Conservation (phyloP, 1,140 invertebrate genomes). For the Pinna nobilis region DNA sequence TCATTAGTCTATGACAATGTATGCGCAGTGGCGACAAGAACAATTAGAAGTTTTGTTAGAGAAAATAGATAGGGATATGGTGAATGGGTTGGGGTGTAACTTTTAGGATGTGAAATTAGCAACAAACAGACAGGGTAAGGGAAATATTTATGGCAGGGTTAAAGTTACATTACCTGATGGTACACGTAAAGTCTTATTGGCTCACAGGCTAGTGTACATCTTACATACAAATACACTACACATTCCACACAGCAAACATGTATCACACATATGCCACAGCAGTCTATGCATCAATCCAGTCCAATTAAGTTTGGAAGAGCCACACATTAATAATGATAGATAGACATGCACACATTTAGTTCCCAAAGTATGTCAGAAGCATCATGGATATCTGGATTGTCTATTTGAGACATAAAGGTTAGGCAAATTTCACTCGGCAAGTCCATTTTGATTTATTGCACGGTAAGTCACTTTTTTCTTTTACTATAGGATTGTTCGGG, state of each 20-base stretch:
- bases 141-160: not conserved
- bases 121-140: not conserved
- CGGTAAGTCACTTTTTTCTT: not conserved
- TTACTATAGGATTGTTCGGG: not conserved
- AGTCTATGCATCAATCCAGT: not conserved
- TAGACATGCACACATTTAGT: not conserved
- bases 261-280: not conserved
- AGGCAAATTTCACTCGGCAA: not conserved
- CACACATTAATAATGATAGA: not conserved
- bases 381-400: not conserved
- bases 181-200: not conserved
- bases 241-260: not conserved
- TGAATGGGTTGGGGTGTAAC: not conserved
- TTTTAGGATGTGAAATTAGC: not conserved
- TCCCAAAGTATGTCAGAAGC: not conserved
- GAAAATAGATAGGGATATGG: not conserved
- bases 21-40: not conserved
- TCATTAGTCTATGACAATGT: too few relatives aligned
- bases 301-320: not conserved
- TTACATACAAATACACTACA: not conserved
- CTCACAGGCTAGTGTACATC: not conserved
- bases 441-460: not conserved
- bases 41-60: not conserved
- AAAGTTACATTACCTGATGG: not conserved
- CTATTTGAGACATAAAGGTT: not conserved